phyloP scores from a whole-genome alignment of 2,797 vertebrate species.

The Microtus obscurus region DNA sequence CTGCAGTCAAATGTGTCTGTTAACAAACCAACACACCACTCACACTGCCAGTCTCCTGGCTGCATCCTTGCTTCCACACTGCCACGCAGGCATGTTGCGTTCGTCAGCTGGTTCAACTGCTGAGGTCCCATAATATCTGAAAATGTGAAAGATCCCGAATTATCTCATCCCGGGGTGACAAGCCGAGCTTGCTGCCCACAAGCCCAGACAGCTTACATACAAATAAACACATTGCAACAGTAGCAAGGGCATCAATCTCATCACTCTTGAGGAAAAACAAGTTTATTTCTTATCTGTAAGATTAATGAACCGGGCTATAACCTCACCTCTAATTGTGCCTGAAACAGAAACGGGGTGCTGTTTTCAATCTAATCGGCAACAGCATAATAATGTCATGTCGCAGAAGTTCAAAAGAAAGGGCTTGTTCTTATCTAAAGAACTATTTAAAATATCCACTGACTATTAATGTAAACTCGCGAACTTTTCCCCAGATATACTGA shows the following conservation, averaged over 20 bases:
- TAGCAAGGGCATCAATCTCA: slow-evolving; percentile 32
- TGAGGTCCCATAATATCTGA: slow-evolving; percentile 62
- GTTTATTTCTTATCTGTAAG: slow-evolving; percentile 76
- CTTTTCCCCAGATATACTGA: slow-evolving; percentile 13
- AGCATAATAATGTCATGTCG: slow-evolving; percentile 64
- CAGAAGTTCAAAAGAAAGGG: slow-evolving; percentile 71
- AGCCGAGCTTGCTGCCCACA: slow-evolving; percentile 64
- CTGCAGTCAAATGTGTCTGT: slow-evolving; percentile 68
- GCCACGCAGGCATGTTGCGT: background rate
- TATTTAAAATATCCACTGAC: slow-evolving; percentile 70
- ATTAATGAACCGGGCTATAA: slow-evolving; percentile 71
- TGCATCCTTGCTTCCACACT: background rate
- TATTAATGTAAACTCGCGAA: slow-evolving; percentile 48
- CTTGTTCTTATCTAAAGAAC: slow-evolving; percentile 33
- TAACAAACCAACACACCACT: slow-evolving; percentile 50
- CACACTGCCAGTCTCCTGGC: background rate
- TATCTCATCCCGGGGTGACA: slow-evolving; percentile 72
- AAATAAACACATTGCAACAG: slow-evolving; percentile 59
- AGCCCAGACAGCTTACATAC: slow-evolving; percentile 72
- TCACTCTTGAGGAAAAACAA: slow-evolving; percentile 62
- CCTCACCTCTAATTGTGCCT: slow-evolving; percentile 76
- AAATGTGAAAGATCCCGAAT: slow-evolving; percentile 82
- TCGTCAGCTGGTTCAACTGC: slow-evolving; percentile 75
- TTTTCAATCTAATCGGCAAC: slow-evolving; percentile 75
- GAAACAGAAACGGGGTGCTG: slow-evolving; percentile 76